Conservation (phyloP, 1,140 invertebrate species). For the Andricus grossulariae region DNA sequence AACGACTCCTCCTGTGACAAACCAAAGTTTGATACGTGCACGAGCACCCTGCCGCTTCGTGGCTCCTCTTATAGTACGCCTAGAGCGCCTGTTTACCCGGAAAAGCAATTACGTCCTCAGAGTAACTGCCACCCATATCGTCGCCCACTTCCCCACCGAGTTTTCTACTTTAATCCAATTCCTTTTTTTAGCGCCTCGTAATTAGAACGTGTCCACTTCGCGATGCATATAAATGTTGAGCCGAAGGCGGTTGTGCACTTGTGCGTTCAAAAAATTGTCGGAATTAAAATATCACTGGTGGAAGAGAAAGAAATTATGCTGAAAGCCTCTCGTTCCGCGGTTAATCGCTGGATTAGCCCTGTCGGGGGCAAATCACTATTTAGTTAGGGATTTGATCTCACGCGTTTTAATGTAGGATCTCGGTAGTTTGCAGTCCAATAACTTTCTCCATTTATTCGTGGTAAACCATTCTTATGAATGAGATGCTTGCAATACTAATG, state of each 20-base stretch:
- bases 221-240: constrained; percentile 47
- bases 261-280: constrained; percentile 45
- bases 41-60: constrained; percentile 28
- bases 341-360: constrained; percentile 3
- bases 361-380: neutral
- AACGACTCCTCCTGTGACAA: constrained; percentile 65
- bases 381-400: neutral
- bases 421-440: neutral
- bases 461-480: too few species aligned
- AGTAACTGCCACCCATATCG: constrained; percentile 46
- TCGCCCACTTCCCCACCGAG: constrained; percentile 37
- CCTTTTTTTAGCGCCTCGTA: constrained; percentile 40
- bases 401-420: neutral
- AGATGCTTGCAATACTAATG: too few species aligned
- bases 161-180: constrained; percentile 45
- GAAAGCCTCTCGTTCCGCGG: neutral
- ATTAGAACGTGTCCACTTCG: constrained; percentile 45
- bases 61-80: constrained; percentile 36
- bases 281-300: constrained; percentile 37
- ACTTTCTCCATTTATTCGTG: too few species aligned
- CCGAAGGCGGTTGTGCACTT: constrained; percentile 38
- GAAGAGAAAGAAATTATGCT: neutral
- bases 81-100: constrained; percentile 62
- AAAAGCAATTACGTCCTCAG: constrained; percentile 66
- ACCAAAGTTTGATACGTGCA: constrained; percentile 70